Conservation (phyloP, 2,113 vertebrate genomes). For the Boleophthalmus pectinirostris region DNA sequence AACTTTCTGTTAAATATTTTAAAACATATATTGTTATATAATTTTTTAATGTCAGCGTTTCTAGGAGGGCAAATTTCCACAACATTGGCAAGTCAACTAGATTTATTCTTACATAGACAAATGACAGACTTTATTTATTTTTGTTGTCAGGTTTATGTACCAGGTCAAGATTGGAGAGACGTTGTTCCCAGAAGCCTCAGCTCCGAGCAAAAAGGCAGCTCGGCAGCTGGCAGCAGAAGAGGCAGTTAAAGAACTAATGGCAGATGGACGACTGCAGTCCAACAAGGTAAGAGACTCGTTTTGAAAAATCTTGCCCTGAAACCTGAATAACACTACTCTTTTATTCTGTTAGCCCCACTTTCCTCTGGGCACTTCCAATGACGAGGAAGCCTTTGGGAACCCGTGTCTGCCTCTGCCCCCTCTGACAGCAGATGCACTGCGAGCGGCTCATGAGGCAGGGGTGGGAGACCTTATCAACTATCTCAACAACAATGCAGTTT, state of each 20-base stretch:
- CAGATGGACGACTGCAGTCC: conserved; percentile 74
- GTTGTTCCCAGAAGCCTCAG: conserved; percentile 85
- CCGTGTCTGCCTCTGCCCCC: conserved; percentile 73
- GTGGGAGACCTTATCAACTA: conserved; percentile 91
- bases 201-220: conserved; percentile 94
- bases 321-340: not conserved
- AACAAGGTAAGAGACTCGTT: conserved; percentile 77
- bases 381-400: conserved; percentile 60
- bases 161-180: conserved; percentile 86
- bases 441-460: conserved; percentile 78
- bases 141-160: too few relatives aligned
- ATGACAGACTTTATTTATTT: too few relatives aligned
- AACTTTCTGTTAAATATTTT: too few relatives aligned
- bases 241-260: conserved; percentile 88
- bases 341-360: conserved; percentile 68
- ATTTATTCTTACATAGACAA: too few relatives aligned
- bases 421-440: conserved; percentile 74
- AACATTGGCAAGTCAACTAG: too few relatives aligned
- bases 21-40: too few relatives aligned
- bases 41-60: too few relatives aligned
- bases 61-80: too few relatives aligned
- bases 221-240: conserved; percentile 94
- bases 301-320: not conserved
- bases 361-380: conserved; percentile 60
- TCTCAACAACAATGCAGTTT: conserved; percentile 91